These are phyloP conservation scores for Echinarachnius parma DNA, from an alignment of 53 echinoderm and acorn worm species.

Conservation along the genomic window DNA sequence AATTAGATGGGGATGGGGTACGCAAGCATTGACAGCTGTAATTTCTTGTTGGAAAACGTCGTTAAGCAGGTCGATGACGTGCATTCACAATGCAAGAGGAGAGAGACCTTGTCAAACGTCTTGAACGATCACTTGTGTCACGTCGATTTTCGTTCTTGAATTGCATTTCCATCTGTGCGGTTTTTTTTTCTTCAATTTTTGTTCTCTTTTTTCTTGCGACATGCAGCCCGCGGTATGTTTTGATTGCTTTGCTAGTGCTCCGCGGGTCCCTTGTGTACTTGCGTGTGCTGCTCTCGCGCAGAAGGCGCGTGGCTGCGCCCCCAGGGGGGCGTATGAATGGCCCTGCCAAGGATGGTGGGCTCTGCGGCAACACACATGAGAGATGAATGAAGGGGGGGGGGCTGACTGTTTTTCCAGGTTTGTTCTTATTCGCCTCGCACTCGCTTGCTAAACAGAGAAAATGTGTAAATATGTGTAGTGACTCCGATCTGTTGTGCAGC, in stretches of 20 bases:
- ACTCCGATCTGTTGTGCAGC: background rate
- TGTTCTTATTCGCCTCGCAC: background rate
- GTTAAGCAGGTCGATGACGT: background rate
- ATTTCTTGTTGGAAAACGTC: background rate
- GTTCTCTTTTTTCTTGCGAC: too few species aligned
- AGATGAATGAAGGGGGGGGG: background rate
- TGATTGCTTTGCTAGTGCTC: slow-evolving; percentile 2
- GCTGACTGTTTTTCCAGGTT: too few species aligned
- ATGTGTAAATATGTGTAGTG: background rate
- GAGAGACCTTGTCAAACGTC: background rate
- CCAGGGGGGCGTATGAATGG: background rate
- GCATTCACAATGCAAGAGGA: background rate
- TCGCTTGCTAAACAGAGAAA: background rate
- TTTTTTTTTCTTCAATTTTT: too few species aligned
- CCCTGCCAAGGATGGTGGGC: background rate
- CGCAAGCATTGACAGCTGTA: background rate
- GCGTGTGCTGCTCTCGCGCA: slow-evolving; percentile 40
- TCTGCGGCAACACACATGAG: background rate
- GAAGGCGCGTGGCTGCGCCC: slow-evolving; percentile 31
- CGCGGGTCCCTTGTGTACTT: background rate
- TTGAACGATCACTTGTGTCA: background rate
- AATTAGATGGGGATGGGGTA: too few species aligned
- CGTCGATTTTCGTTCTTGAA: background rate
- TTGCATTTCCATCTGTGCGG: slow-evolving; percentile 42
- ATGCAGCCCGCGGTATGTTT: slow-evolving; percentile 2